phyloP scores from a whole-genome alignment of 2,888 invertebrate species.

The Agriopis marginaria region DNA sequence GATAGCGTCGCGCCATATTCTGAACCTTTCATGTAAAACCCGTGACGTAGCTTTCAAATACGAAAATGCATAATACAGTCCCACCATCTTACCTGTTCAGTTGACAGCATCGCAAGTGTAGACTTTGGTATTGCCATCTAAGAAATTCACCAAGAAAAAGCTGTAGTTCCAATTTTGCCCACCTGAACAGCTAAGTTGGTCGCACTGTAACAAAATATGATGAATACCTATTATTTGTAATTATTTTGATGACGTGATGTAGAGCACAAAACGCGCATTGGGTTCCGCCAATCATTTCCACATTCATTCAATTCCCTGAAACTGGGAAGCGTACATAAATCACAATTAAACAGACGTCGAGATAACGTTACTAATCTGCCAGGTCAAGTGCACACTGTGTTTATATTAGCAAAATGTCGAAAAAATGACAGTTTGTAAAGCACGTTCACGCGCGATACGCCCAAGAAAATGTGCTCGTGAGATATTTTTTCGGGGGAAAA shows the following conservation, averaged over 20 bases:
- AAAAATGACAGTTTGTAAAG: slow-evolving; percentile 73
- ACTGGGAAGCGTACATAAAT: slow-evolving; percentile 38
- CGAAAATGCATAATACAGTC: too few relatives aligned
- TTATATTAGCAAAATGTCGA: slow-evolving; percentile 78
- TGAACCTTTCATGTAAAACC: too few relatives aligned
- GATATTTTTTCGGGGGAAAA: slow-evolving; percentile 42
- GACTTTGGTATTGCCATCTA: too few relatives aligned
- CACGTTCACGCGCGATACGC: slow-evolving; percentile 56
- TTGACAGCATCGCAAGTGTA: too few relatives aligned
- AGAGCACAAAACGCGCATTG: background rate
- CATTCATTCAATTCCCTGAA: background rate
- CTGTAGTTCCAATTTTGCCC: too few relatives aligned
- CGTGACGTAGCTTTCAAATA: too few relatives aligned
- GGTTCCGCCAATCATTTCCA: background rate
- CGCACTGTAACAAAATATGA: too few relatives aligned
- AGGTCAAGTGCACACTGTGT: slow-evolving; percentile 76
- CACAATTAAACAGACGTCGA: slow-evolving; percentile 21
- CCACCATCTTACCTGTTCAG: too few relatives aligned
- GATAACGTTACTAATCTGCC: slow-evolving; percentile 65
- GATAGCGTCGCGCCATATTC: too few relatives aligned
- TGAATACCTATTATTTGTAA: too few relatives aligned
- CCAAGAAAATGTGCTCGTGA: slow-evolving; percentile 46
- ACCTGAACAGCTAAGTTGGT: too few relatives aligned
- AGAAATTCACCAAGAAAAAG: too few relatives aligned
- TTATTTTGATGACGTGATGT: background rate